phyloP scores from a whole-genome alignment of 2,113 vertebrate species.

The Oryctolagus cuniculus region mOryCun1.1 NC_091447.1:19559501-19560000 shows the following conservation, averaged over 20 bases:
- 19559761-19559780: constrained; percentile 6
- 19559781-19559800: not conserved
- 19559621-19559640: not conserved
- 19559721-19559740: not conserved
- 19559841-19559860: too few relatives aligned
- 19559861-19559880: too few relatives aligned
- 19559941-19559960: too few relatives aligned
- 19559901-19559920: too few relatives aligned
- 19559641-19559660: not conserved
- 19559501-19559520: not conserved
- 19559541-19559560: not conserved
- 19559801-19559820: not conserved
- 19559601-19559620: not conserved
- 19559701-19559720: not conserved
- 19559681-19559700: not conserved
- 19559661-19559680: not conserved
- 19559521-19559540: rapidly evolving
- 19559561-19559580: not conserved
- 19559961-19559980: too few relatives aligned
- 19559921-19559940: too few relatives aligned
- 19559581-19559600: not conserved
- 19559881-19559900: too few relatives aligned
- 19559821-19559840: too few relatives aligned
- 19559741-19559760: not conserved
- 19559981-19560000: too few relatives aligned